Percentiles rank a stretch among this genome's conserved stretches.
phyloP scores from a whole-genome alignment of 2,113 vertebrate genomes.

The Entelurus aequoreus region DNA sequence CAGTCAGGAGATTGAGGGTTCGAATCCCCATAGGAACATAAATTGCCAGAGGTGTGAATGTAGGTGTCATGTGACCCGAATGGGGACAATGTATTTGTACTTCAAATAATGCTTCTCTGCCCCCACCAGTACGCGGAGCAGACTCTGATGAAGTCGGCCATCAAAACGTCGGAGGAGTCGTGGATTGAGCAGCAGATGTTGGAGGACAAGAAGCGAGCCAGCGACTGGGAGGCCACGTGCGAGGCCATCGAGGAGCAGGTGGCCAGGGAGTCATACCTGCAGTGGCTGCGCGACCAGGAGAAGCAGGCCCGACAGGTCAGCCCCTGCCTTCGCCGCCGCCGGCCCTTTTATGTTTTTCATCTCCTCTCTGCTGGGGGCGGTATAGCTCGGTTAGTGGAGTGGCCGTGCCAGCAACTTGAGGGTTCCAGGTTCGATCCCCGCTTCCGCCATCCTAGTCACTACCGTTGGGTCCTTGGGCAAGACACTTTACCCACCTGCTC shows the following conservation, averaged over 20 bases:
- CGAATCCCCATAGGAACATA: no score
- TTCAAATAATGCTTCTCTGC: not conserved
- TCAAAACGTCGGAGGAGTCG: constrained; percentile 93
- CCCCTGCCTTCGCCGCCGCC: not conserved
- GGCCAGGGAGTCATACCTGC: constrained; percentile 88
- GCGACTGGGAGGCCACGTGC: constrained; percentile 96
- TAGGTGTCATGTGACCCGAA: no score
- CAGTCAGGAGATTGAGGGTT: no score
- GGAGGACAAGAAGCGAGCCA: constrained; percentile 93
- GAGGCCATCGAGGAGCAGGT: constrained; percentile 96
- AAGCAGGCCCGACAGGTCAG: constrained; percentile 87
- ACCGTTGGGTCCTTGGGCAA: no score
- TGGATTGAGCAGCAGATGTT: constrained; percentile 98
- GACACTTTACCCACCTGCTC: no score
- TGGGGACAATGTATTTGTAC: no score
- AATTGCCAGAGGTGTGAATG: no score
- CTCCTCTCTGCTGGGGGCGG: no score
- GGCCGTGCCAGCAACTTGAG: no score
- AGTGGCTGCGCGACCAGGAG: constrained; percentile 93
- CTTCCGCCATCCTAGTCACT: no score
- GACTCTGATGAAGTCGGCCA: constrained; percentile 92
- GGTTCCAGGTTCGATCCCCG: no score
- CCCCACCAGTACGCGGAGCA: constrained; percentile 81
- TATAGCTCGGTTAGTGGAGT: no score
- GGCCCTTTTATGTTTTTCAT: not conserved